Evolutionary conservation across 53 echinoderm and acorn worm species (phyloP).

Genomic region (Echinometra lucunter): DNA sequence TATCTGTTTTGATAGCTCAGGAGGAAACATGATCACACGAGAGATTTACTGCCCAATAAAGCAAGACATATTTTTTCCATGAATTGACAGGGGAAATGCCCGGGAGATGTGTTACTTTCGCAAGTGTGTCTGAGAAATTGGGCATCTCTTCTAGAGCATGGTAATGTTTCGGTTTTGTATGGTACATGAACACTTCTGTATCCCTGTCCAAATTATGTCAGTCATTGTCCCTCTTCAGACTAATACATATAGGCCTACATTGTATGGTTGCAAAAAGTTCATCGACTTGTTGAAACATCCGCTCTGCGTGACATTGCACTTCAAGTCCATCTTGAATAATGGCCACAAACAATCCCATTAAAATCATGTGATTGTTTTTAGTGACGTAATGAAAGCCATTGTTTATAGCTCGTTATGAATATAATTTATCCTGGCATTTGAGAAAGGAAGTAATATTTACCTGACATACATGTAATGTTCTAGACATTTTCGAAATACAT

Average conservation of each 20-base stretch:
- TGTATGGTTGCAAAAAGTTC: neutral
- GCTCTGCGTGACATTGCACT: neutral
- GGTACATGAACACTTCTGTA: neutral
- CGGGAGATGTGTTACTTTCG: neutral
- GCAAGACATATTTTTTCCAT: slow-evolving; percentile 16
- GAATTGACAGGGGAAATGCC: slow-evolving; percentile 32
- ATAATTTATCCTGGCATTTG: neutral
- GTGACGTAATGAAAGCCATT: neutral
- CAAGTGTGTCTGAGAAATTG: neutral
- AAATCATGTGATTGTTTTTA: neutral
- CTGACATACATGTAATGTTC: no score
- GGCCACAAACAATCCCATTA: neutral
- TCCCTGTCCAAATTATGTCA: neutral
- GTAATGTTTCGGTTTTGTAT: neutral
- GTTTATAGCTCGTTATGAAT: neutral
- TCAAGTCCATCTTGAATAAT: neutral
- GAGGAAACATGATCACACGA: slow-evolving; percentile 12
- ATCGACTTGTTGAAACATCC: neutral
- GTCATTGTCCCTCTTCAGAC: neutral
- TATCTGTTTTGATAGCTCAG: slow-evolving; percentile 4
- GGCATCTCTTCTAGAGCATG: neutral
- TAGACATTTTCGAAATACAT: neutral
- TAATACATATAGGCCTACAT: neutral
- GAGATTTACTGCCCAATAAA: slow-evolving; percentile 28
- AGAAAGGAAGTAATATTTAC: neutral